Conservation (phyloP, 2,113 vertebrate genomes). For the Actenoides hombroni region DNA sequence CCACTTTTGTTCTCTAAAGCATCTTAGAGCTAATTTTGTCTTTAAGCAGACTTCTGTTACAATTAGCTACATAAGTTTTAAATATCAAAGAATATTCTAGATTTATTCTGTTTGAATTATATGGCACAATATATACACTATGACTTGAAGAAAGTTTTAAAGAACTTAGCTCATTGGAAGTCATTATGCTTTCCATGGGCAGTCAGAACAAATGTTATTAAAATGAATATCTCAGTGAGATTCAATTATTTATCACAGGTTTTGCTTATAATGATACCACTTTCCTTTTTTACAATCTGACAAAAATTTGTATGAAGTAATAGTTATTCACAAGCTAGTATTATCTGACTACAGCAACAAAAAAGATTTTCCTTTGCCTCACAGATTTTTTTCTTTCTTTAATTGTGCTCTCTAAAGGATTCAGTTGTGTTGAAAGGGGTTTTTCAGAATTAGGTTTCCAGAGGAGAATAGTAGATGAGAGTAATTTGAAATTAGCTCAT, state of each 20-base stretch:
- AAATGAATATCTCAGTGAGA: conserved; percentile 59
- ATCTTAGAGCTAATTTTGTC: not conserved
- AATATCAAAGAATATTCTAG: conserved; percentile 42
- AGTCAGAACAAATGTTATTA: conserved; percentile 60
- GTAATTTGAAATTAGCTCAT: not conserved
- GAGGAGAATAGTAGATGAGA: not conserved
- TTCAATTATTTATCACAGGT: conserved; percentile 66
- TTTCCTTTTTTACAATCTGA: conserved; percentile 44
- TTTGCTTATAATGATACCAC: conserved; percentile 58
- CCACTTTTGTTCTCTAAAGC: not conserved
- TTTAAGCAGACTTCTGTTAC: conserved; percentile 14
- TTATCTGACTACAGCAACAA: not conserved
- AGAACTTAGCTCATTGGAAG: conserved; percentile 21
- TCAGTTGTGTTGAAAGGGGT: not conserved
- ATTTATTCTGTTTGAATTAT: conserved; percentile 56
- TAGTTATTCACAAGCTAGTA: conserved; percentile 9
- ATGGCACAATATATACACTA: not conserved
- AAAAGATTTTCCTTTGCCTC: not conserved
- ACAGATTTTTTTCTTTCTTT: not conserved
- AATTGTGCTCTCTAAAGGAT: not conserved
- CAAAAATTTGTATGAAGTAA: conserved; percentile 41
- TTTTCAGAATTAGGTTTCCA: not conserved
- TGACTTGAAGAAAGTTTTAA: conserved; percentile 47
- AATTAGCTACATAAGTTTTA: conserved; percentile 15
- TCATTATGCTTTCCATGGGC: conserved; percentile 49